A percentile compares a stretch with the other conserved stretches of the same genome.
Evolutionary conservation across 2,113 vertebrate species (phyloP).

Genomic region (Stegastes partitus): DNA sequence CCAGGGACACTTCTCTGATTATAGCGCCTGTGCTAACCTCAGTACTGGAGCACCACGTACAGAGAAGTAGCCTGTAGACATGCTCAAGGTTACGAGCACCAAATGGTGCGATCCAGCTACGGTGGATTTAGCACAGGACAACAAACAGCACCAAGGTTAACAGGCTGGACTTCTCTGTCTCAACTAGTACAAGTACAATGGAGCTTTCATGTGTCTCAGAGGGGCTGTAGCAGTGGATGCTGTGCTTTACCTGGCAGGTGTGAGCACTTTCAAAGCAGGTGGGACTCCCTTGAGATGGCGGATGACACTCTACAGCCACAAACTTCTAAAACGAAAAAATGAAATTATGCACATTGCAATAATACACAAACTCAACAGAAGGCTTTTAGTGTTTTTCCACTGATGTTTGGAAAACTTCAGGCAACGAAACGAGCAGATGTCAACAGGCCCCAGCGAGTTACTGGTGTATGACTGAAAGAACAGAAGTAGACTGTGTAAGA

Average conservation of each 20-base stretch:
- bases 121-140: neutral
- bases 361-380: too few relatives aligned
- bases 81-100: slow-evolving; percentile 66
- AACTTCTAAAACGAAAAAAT: slow-evolving; percentile 16
- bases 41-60: slow-evolving; percentile 50
- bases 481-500: slow-evolving; percentile 32
- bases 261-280: slow-evolving; percentile 26
- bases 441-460: neutral
- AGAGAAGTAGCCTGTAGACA: slow-evolving; percentile 52
- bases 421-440: neutral
- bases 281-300: slow-evolving; percentile 2
- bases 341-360: neutral
- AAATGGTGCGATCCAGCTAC: neutral
- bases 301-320: slow-evolving; percentile 5
- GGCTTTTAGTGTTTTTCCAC: too few relatives aligned
- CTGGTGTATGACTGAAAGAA: neutral
- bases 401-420: too few relatives aligned
- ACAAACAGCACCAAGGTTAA: neutral
- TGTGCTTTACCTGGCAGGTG: slow-evolving; percentile 25
- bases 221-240: slow-evolving; percentile 1
- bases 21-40: slow-evolving; percentile 67
- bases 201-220: neutral
- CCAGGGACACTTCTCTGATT: slow-evolving; percentile 81
- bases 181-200: too few relatives aligned
- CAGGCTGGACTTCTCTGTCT: neutral